Base-by-base conservation (phyloP, 2,113 vertebrate genomes). In the Atractosteus spatula region DNA sequence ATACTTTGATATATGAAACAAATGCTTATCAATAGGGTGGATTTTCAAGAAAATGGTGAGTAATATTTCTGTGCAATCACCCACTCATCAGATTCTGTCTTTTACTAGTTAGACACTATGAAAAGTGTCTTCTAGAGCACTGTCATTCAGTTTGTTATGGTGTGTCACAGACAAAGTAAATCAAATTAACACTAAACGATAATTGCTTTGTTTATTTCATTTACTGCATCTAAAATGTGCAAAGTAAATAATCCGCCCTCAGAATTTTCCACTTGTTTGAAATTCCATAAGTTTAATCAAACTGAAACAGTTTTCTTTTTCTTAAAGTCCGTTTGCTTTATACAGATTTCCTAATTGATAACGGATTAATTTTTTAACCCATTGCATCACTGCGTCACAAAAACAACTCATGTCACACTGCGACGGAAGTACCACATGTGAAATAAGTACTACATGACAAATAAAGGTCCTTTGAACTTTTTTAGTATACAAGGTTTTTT, bases 311-410 rank as follows among this genome's bases (percentile, higher is more conserved):
- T 73, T 80, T 77, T 73, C 83, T 59, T 83, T 82, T 80, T 86
- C 82, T 80, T 77, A 72, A 83, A 80, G 86, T 89, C 88, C 88
- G 81, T 80, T 72, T 81, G 87, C 75, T 80, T 59, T 54, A 89
- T 88, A 78, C 74, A 87, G 87, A 91, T 91, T 90, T 90, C 89
- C 89, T 90, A 81, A 77, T 84, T 86, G 89, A 89, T 90, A 91
- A 85, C 77, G 69, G 78, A 83, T 80, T 79, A 68, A 83, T 7
- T 76, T 29, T 78, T 86, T 87, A 87, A 92, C 87, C 91, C 91
- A 93, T 92, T 91, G 86, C 92, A 93, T 92, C 92, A 92, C 77
- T 86, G 81, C 82, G 68, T 85, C 85, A 82, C 87, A 87, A 83
- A 87, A 88, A 88, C 84, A 84, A 78, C 80, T 75, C 13, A 76